Conservation (phyloP, 2,113 vertebrate genomes). For the Dicrurus megarhynchus region DNA sequence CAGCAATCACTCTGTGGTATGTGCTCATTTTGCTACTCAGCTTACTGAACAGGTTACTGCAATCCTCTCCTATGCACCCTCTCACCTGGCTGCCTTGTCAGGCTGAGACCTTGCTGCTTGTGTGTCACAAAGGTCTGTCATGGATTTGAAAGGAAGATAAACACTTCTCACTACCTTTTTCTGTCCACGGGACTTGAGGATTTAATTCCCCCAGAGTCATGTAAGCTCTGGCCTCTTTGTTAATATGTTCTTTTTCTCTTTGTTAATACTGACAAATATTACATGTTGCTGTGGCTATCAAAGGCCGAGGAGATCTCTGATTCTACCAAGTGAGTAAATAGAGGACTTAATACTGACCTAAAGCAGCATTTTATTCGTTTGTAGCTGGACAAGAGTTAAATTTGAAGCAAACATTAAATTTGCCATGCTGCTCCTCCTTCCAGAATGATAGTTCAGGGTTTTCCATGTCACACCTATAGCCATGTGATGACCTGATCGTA, state of each 20-base stretch:
- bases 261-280: not conserved
- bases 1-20: not conserved
- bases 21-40: not conserved
- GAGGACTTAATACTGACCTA: not conserved
- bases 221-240: not conserved
- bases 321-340: not conserved
- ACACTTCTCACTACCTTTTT: not conserved
- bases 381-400: not conserved
- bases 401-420: not conserved
- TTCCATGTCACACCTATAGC: not conserved
- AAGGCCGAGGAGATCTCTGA: not conserved
- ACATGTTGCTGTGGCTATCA: not conserved
- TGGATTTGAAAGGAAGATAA: not conserved
- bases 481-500: not conserved
- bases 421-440: not conserved
- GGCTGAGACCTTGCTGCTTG: not conserved
- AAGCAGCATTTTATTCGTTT: not conserved
- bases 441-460: not conserved
- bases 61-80: fast-evolving
- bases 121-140: not conserved
- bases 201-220: not conserved
- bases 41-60: not conserved
- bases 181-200: not conserved
- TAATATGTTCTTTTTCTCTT: not conserved
- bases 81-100: not conserved